Percentiles rank a stretch among this genome's conserved stretches.
Conservation (phyloP, 2,797 vertebrate genomes). For the Myotis planiceps region DNA sequence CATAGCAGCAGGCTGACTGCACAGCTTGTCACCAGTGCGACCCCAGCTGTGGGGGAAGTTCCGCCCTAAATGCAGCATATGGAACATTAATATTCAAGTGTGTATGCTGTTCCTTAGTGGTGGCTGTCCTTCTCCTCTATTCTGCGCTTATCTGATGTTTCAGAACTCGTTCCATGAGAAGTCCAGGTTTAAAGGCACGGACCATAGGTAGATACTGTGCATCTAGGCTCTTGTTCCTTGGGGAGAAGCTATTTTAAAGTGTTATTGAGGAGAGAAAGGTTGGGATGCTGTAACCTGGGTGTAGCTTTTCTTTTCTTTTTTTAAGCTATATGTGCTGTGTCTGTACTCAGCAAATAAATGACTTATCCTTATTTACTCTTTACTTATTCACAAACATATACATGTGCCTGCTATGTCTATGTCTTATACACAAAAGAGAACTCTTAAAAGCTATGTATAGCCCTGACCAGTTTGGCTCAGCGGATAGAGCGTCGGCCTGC, state of each 20-base stretch:
- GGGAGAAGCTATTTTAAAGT: slow-evolving; percentile 60
- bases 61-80: slow-evolving; percentile 47
- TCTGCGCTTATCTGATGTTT: slow-evolving; percentile 44
- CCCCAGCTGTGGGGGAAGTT: slow-evolving; percentile 39
- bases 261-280: slow-evolving; percentile 55
- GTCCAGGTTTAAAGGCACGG: slow-evolving; percentile 36
- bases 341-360: background rate
- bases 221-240: slow-evolving; percentile 14
- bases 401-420: background rate
- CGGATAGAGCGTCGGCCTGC: too few species aligned
- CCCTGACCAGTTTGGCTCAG: too few species aligned
- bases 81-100: slow-evolving; percentile 62
- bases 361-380: background rate
- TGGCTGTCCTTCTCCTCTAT: background rate
- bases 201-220: background rate
- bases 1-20: slow-evolving; percentile 87
- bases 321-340: background rate
- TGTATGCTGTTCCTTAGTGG: background rate
- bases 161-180: slow-evolving; percentile 43
- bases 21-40: slow-evolving; percentile 63
- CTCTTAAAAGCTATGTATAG: background rate
- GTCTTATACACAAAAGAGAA: background rate
- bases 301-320: background rate
- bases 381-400: background rate
- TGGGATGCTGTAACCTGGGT: slow-evolving; percentile 57